A percentile compares a stretch with the other conserved stretches of the same genome.
Conservation (phyloP, 1,140 invertebrate species). For the Temnothorax curvispinosus region DNA sequence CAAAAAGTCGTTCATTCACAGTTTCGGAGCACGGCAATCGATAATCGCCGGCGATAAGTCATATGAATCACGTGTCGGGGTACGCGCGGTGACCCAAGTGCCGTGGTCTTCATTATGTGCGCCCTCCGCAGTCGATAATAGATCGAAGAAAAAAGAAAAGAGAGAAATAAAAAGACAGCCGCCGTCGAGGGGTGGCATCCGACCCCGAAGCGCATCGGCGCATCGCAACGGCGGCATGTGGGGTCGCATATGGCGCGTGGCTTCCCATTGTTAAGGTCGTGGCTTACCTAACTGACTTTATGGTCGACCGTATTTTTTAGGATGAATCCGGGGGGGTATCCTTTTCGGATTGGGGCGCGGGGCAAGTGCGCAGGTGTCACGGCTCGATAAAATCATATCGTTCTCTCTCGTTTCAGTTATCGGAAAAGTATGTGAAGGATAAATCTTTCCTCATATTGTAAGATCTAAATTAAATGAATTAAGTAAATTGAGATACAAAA, state of each 20-base stretch:
- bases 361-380: constrained; percentile 69
- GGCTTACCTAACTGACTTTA: constrained; percentile 81
- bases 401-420: constrained; percentile 49
- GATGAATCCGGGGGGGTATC: constrained; percentile 52
- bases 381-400: constrained; percentile 56
- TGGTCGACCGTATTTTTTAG: constrained; percentile 73
- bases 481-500: background rate
- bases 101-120: constrained; percentile 59
- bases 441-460: background rate
- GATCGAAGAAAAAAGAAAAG: constrained; percentile 1
- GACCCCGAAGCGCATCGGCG: constrained; percentile 58
- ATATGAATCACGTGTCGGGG: constrained; percentile 64
- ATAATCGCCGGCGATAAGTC: constrained; percentile 63
- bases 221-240: constrained; percentile 76
- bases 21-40: constrained; percentile 60
- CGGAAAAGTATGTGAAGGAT: background rate
- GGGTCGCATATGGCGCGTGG: constrained; percentile 81
- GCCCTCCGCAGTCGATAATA: constrained; percentile 54
- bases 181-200: constrained; percentile 34
- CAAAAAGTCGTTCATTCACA: constrained; percentile 27
- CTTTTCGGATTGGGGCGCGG: constrained; percentile 7
- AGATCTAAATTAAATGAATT: background rate
- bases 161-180: constrained; percentile 24
- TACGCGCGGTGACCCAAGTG: constrained; percentile 31
- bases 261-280: constrained; percentile 80